Conservation (phyloP, 2,888 invertebrate species). For the Tenthredo mesomela region DNA sequence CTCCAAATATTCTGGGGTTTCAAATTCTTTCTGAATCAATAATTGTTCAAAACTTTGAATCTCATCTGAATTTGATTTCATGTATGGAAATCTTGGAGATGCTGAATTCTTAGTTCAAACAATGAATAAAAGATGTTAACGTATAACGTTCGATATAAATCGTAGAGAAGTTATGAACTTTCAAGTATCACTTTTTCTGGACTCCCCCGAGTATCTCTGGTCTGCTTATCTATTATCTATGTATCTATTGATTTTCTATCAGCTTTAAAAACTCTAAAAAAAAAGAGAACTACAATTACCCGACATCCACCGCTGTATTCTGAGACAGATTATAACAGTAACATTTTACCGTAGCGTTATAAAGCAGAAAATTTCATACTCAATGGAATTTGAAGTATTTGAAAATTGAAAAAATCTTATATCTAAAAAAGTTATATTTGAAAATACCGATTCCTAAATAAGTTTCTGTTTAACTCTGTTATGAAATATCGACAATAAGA, state of each 20-base stretch:
- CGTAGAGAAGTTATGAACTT: background rate
- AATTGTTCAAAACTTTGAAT: background rate
- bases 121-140: background rate
- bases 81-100: background rate
- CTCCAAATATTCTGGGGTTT: background rate
- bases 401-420: background rate
- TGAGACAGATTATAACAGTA: background rate
- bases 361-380: background rate
- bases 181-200: background rate
- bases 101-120: background rate
- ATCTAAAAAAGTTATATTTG: background rate
- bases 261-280: background rate
- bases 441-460: background rate
- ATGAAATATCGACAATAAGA: background rate
- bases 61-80: background rate
- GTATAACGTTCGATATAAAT: background rate
- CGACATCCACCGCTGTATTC: background rate
- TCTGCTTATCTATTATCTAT: constrained; percentile 6
- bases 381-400: background rate
- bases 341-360: background rate
- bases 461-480: background rate
- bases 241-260: background rate
- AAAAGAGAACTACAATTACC: background rate
- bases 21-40: background rate
- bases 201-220: background rate